Base-by-base conservation (phyloP, 2,797 vertebrate genomes). In the Hemitrygon akajei region DNA sequence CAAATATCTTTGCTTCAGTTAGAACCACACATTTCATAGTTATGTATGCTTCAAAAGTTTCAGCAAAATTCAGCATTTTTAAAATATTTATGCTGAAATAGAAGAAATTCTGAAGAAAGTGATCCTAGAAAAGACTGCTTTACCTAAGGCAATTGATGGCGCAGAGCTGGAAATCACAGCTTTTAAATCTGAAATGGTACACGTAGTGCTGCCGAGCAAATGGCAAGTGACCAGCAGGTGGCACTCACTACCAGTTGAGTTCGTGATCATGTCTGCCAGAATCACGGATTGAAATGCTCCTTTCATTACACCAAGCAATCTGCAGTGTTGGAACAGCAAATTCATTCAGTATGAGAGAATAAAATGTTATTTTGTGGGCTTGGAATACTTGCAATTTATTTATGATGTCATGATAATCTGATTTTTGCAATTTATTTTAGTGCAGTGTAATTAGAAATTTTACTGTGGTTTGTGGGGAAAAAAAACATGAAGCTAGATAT, bases 151-250 rank as follows among this genome's bases (percentile, higher is more conserved):
- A 34, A 71, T 91, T 71, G 18, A 37, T 56, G 37, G 12, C 75
- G 91, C 47, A 76, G 22, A 93, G 22, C 6, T 30, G 12, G 27
- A 47, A 47, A 7, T 3, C 12, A 18, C 12, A n/a, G 22, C 25
- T 56, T 58, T 18, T 56, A 75, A 75, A 47, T 56, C 12, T 75
- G 27, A 30, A 69, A 56, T 30, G 3, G 16, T 75, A 27, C 40
- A 9, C 1, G 7, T 16, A 4, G 3, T 25, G 47, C 27, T 73
- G 37, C 22, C 56, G 34, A 92, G 37, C 69, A 7, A 1, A 37
- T 92, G 30, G 11, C 40, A 73, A 47, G 71, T 47, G 37, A 47
- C 89, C 91, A 93, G 91, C 27, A 93, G 91, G 93, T 93, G 91
- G 91, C 40, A 18, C 25, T 73, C 91, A 75, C 14, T 75, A 93